Conservation (phyloP, 2,797 vertebrate genomes). For the Hyperoplus lanceolatus region DNA sequence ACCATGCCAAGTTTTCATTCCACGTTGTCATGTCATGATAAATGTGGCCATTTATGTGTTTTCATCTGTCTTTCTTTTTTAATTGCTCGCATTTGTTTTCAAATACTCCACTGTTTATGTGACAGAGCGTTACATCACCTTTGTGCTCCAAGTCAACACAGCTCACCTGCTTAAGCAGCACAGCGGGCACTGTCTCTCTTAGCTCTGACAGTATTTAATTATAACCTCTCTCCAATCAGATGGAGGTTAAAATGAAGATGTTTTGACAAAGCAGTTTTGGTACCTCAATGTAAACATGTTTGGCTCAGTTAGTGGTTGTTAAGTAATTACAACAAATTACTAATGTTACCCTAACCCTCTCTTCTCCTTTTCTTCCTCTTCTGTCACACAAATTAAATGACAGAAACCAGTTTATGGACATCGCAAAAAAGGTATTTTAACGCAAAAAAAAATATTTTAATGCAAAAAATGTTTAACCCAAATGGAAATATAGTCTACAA, state of each 20-base stretch:
- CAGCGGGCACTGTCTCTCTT: conserved; percentile 50
- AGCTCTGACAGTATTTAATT: conserved; percentile 58
- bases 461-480: neutral
- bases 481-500: neutral
- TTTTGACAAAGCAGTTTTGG: neutral
- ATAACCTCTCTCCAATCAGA: conserved; percentile 36
- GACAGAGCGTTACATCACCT: conserved; percentile 55
- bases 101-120: neutral
- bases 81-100: too few species aligned
- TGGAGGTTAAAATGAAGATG: conserved; percentile 26
- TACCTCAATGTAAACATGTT: neutral
- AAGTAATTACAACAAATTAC: neutral
- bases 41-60: conserved; percentile 3
- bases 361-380: conserved; percentile 1
- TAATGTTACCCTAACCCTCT: conserved; percentile 9
- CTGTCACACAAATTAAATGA: conserved; percentile 3
- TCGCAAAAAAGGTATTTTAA: conserved; percentile 80
- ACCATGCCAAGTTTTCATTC: neutral
- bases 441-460: conserved; percentile 77
- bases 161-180: conserved; percentile 56
- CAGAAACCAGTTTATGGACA: conserved; percentile 80
- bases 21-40: conserved; percentile 1
- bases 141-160: conserved; percentile 49
- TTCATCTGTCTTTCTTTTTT: neutral
- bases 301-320: neutral